phyloP scores from a whole-genome alignment of 1,140 invertebrate genomes.

The Adelges cooleyi region DNA sequence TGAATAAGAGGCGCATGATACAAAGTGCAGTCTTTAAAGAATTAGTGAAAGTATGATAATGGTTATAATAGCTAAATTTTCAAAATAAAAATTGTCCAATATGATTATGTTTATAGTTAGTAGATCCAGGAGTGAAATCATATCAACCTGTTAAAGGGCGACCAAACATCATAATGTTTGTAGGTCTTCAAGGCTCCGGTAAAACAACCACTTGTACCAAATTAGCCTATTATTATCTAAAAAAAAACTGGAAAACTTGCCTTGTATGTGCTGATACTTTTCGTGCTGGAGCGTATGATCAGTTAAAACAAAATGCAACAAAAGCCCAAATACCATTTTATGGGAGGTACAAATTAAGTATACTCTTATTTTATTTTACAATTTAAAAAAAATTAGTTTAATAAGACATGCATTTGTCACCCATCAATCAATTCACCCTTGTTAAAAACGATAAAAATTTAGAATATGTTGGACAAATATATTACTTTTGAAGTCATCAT shows the following conservation, averaged over 20 bases:
- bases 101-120: slow-evolving; percentile 54
- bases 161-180: slow-evolving; percentile 98
- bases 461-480: background rate
- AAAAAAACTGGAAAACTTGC: slow-evolving; percentile 99
- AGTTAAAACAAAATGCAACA: slow-evolving; percentile 99
- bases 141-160: slow-evolving; percentile 92
- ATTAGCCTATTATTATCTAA: slow-evolving; percentile 96
- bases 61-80: background rate
- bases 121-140: slow-evolving; percentile 96
- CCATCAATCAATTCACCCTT: too few species aligned
- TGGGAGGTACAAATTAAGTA: slow-evolving; percentile 61
- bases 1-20: slow-evolving; percentile 98
- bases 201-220: slow-evolving; percentile 99
- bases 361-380: background rate
- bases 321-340: slow-evolving; percentile 99
- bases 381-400: background rate
- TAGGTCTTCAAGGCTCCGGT: slow-evolving; percentile 95
- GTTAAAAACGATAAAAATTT: too few species aligned
- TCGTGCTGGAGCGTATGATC: slow-evolving; percentile 98
- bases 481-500: background rate
- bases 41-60: slow-evolving; percentile 72
- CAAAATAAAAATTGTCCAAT: too few species aligned
- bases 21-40: slow-evolving; percentile 98
- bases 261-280: slow-evolving; percentile 99
- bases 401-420: too few species aligned